A percentile compares a stretch with the other conserved stretches of the same genome.
These are phyloP conservation scores for Meda fulgida DNA, from an alignment of 2,797 vertebrate species.

Conservation along the genomic window DNA sequence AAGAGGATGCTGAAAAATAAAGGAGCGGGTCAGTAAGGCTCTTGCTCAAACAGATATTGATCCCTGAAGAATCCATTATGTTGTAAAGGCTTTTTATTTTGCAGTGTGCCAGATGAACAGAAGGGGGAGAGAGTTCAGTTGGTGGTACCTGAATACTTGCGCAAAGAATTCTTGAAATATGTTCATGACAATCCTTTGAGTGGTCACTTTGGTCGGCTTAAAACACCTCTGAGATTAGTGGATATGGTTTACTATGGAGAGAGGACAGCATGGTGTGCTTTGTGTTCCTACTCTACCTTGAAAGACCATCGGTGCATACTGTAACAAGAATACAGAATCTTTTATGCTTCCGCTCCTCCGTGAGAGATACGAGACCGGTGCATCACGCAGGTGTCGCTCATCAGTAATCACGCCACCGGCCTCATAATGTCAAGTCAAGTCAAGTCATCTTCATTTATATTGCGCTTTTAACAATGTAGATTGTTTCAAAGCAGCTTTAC, in stretches of 20 bases:
- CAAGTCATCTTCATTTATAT: too few relatives aligned
- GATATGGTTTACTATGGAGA: background rate
- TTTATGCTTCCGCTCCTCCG: too few relatives aligned
- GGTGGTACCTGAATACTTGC: background rate
- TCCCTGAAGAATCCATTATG: background rate
- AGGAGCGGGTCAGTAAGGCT: background rate
- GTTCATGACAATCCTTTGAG: background rate
- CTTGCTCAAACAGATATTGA: background rate
- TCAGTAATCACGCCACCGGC: too few relatives aligned
- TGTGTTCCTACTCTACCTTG: too few relatives aligned
- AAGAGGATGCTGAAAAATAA: background rate
- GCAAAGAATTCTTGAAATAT: background rate
- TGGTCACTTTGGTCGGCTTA: background rate
- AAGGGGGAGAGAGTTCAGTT: background rate
- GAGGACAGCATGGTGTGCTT: too few relatives aligned
- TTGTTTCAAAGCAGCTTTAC: too few relatives aligned
- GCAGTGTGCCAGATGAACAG: background rate
- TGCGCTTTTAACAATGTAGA: too few relatives aligned
- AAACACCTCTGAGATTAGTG: background rate
- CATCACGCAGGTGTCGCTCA: too few relatives aligned
- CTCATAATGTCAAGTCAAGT: too few relatives aligned
- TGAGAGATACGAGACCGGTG: too few relatives aligned
- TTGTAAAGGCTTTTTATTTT: background rate
- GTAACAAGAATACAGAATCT: too few relatives aligned
- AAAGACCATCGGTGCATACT: background rate